Evolutionary conservation across 2,113 vertebrate species (phyloP).

Genomic region (Sterna hirundo): DNA sequence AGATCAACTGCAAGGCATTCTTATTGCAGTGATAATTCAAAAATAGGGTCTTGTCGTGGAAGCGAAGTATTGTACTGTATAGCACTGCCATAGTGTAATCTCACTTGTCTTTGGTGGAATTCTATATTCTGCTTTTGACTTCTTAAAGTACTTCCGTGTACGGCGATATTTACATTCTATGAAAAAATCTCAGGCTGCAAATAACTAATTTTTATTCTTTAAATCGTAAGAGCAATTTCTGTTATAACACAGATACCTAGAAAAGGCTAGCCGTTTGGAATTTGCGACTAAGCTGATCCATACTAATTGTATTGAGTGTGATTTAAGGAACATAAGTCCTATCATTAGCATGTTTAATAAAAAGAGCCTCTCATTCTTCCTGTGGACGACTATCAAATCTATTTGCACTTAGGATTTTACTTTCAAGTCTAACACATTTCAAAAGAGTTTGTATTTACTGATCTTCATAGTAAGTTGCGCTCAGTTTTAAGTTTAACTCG

Average conservation of each 20-base stretch:
- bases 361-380: not conserved
- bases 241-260: not conserved
- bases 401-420: not conserved
- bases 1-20: not conserved
- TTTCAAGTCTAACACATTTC: not conserved
- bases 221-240: not conserved
- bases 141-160: not conserved
- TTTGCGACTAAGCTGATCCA: not conserved
- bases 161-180: not conserved
- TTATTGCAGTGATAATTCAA: not conserved
- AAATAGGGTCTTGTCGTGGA: not conserved
- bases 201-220: constrained; percentile 1
- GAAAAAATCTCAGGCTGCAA: not conserved
- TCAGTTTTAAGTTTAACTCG: not conserved
- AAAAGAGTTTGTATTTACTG: not conserved
- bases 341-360: constrained; percentile 1
- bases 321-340: not conserved
- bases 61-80: not conserved
- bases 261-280: not conserved
- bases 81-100: not conserved
- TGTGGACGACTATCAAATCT: not conserved
- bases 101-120: not conserved
- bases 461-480: not conserved
- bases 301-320: not conserved
- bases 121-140: not conserved